These are phyloP conservation scores for Cantharis lateralis DNA, from an alignment of 2,888 invertebrate genomes.

Conservation along the genomic window DNA sequence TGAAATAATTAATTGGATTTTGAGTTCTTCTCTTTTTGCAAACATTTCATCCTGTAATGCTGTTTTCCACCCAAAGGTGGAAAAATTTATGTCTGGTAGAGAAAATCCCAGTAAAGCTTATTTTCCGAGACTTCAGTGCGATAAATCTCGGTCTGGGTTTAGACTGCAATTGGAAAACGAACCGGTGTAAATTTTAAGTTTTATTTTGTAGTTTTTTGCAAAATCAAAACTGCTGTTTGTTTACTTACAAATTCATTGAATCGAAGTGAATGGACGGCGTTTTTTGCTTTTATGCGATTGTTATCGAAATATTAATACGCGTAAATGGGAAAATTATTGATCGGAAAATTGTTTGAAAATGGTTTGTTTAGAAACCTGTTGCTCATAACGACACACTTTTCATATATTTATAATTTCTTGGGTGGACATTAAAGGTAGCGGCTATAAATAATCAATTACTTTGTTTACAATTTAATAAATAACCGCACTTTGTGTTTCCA, in stretches of 20 bases:
- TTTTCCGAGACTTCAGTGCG: not conserved
- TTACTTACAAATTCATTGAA: not conserved
- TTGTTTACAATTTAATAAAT: not conserved
- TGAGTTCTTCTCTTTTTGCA: not conserved
- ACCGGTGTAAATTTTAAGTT: not conserved
- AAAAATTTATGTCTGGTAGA: not conserved
- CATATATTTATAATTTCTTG: not conserved
- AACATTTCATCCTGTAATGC: not conserved
- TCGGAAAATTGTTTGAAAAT: not conserved
- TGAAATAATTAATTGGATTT: not conserved
- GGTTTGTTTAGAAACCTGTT: not conserved
- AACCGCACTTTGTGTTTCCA: not conserved
- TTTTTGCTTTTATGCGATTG: not conserved
- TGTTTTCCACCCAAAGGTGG: not conserved
- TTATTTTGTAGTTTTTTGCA: not conserved
- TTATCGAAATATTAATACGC: not conserved
- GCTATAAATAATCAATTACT: not conserved
- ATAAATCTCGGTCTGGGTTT: not conserved
- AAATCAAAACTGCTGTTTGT: not conserved
- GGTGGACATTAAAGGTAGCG: not conserved
- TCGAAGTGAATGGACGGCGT: not conserved
- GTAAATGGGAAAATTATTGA: not conserved
- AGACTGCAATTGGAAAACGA: not conserved
- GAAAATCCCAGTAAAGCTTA: not conserved
- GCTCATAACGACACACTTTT: not conserved